Evolutionary conservation across 1,140 invertebrate species (phyloP), one percentile per base, ranked within the genome.

Genomic region (Panagrolaimus sp.): DNA sequence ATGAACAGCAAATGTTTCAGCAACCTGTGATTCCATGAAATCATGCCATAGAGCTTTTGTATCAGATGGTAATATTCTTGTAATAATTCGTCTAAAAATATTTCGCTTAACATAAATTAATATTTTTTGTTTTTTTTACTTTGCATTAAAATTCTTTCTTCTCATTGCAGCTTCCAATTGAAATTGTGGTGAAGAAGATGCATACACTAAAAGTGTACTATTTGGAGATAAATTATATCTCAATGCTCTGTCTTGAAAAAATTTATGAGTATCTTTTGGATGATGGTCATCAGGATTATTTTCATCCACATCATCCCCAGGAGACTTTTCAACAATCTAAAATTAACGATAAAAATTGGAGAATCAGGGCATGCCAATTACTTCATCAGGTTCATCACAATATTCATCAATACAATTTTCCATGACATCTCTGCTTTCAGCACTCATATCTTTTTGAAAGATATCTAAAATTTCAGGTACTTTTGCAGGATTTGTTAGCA

Each of bases 321-420:
- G 32, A 38, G 32, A 4, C 7, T 38, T 21, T 58, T 58, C 52
- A 26, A 58, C n/a, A 3, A 58, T 58, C 52, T 58, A 28, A 26
- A 58, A 58, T 38, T 7, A 38, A 38, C 7, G 7, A 4, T 38
- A 38, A 7, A 38, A 38, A 2, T 4, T 38, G 7, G 7, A 4
- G 32, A 38, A 38, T 38, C n/a, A 52, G 21, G 12, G 21, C 3
- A 58, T 26, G 15, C 48, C n/a, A n/a, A n/a, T 58, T 58, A 58
- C 52, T 58, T 58, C 52, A 21, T 58, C 52, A 26, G 52, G 52
- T 58, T 58, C 52, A 26, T 58, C 52, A 28, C 52, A 58, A 58
- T 21, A 58, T 21, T 28, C 21, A 28, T 58, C 52, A 21, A 58
- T 58, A 21, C 52, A 58, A 28, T 58, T 58, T 26, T 58, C 52